phyloP scores from a whole-genome alignment of 1,140 invertebrate species.

The Drosophila tani region DNA sequence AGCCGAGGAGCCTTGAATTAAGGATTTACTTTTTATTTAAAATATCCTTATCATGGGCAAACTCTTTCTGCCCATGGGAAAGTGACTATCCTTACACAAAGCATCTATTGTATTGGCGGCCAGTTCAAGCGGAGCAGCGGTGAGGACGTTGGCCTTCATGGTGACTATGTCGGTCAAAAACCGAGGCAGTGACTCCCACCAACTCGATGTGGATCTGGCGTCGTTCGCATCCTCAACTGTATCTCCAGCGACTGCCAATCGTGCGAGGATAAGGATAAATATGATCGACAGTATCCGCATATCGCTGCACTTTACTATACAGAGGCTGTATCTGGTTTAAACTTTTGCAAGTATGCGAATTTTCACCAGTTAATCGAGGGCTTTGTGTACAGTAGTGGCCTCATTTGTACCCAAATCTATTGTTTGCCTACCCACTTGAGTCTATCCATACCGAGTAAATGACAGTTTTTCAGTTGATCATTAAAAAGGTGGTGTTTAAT shows the following conservation, averaged over 20 bases:
- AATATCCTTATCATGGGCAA: background rate
- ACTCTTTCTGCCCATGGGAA: no score
- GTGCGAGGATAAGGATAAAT: constrained; percentile 13
- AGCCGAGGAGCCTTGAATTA: constrained; percentile 56
- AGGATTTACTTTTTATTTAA: background rate
- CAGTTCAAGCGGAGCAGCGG: constrained; percentile 56
- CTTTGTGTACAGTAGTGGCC: constrained; percentile 13
- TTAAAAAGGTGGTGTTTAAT: constrained; percentile 31
- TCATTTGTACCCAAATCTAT: constrained; percentile 32
- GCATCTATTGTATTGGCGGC: constrained; percentile 51
- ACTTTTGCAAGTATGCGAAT: constrained; percentile 13
- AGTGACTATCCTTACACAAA: constrained; percentile 44
- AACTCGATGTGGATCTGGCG: constrained; percentile 11
- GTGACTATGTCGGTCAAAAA: constrained; percentile 52
- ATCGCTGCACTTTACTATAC: background rate
- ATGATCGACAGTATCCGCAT: constrained; percentile 24
- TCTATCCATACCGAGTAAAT: constrained; percentile 15
- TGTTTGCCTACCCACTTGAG: constrained; percentile 21
- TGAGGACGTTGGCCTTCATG: constrained; percentile 58
- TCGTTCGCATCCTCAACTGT: background rate
- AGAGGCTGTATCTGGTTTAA: constrained; percentile 17
- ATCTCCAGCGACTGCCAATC: background rate
- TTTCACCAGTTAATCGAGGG: constrained; percentile 8
- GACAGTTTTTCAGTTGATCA: constrained; percentile 11
- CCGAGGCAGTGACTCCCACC: constrained; percentile 56